phyloP scores from a whole-genome alignment of 2,888 invertebrate species.

The Drosophila pseudotalamancana region DNA sequence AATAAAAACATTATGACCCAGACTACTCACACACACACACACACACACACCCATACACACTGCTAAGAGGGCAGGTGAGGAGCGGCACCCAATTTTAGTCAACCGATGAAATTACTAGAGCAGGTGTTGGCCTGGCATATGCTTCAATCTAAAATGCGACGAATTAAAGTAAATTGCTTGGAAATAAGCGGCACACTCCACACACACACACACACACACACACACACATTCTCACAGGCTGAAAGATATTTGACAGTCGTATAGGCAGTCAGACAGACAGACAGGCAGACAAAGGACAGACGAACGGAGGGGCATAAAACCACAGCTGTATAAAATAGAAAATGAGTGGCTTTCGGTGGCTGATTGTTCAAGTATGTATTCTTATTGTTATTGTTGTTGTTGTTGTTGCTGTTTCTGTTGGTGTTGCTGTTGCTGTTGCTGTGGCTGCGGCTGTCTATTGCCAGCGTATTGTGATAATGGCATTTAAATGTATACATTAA shows the following conservation, averaged over 20 bases:
- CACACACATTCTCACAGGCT: constrained; percentile 13
- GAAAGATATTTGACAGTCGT: background rate
- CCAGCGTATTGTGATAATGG: constrained; percentile 62
- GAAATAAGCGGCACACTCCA: constrained; percentile 61
- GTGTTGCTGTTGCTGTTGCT: constrained; percentile 29
- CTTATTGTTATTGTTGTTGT: constrained; percentile 45
- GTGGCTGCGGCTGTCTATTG: constrained; percentile 39
- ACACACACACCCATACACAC: constrained; percentile 3
- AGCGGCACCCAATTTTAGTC: constrained; percentile 33
- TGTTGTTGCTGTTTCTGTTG: constrained; percentile 29
- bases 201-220: constrained; percentile 17
- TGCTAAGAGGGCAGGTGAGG: constrained; percentile 5
- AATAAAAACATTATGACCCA: constrained; percentile 66
- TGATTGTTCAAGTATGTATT: constrained; percentile 43
- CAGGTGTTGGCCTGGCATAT: constrained; percentile 36
- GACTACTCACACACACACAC: constrained; percentile 11
- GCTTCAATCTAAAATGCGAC: constrained; percentile 66
- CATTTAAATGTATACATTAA: constrained; percentile 74
- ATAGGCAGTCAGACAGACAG: background rate
- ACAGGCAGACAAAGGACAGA: constrained; percentile 7
- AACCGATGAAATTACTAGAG: constrained; percentile 43
- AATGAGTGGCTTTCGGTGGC: constrained; percentile 68
- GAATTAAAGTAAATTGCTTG: constrained; percentile 79
- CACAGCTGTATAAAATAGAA: constrained; percentile 39
- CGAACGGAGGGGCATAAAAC: constrained; percentile 8